These are phyloP conservation scores for Hypomecis atomaria DNA, from an alignment of 2,888 invertebrate species.

Conservation along the genomic window DNA sequence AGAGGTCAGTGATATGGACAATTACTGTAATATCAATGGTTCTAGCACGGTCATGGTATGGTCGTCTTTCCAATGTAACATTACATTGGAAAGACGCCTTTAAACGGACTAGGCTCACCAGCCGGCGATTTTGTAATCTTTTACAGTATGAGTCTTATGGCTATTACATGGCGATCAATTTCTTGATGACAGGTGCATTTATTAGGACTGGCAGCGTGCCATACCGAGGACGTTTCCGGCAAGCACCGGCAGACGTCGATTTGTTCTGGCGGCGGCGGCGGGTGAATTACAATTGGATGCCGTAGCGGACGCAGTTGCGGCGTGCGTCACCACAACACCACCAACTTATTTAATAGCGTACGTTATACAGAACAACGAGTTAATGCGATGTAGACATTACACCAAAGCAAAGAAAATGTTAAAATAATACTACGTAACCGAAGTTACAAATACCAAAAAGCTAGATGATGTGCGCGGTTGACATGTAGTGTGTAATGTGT, in stretches of 20 bases:
- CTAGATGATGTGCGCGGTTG: no score
- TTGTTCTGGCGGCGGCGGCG: constrained; percentile 72
- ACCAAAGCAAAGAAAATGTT: no score
- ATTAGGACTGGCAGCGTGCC: constrained; percentile 74
- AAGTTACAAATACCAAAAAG: no score
- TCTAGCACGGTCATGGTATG: no score
- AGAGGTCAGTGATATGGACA: no score
- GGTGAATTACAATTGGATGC: constrained; percentile 68
- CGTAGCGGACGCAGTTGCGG: constrained; percentile 61
- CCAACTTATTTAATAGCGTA: constrained; percentile 33
- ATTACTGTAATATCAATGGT: no score
- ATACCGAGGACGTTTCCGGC: constrained; percentile 73
- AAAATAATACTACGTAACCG: no score
- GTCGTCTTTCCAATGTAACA: no score
- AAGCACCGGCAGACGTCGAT: constrained; percentile 67
- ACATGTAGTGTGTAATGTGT: no score
- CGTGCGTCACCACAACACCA: constrained; percentile 66
- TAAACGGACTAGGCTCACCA: no score
- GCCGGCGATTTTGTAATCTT: no score
- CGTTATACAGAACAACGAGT: neutral
- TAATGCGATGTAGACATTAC: neutral
- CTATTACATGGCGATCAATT: constrained; percentile 56
- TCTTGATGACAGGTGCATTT: constrained; percentile 62
- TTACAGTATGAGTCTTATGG: constrained; percentile 30
- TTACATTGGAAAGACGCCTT: no score